Percentiles rank a stretch among this genome's conserved stretches.
Conservation (phyloP, 2,113 vertebrate species). For the Ia io region DNA sequence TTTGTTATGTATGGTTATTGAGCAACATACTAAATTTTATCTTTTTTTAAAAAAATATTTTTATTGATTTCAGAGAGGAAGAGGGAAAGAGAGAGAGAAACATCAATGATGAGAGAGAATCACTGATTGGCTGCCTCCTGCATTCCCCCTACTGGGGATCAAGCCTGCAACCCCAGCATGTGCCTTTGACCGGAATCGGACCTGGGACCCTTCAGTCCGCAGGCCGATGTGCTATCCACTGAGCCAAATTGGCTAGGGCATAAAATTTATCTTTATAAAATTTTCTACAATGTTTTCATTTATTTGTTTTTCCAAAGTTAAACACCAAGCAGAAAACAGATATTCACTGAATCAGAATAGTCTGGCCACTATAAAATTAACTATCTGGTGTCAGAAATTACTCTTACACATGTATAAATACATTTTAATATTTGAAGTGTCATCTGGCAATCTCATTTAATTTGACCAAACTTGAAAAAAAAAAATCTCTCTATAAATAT, state of each 20-base stretch:
- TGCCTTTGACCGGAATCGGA: too few relatives aligned
- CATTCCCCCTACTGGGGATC: too few relatives aligned
- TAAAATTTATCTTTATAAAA: constrained; percentile 34
- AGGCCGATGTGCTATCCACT: too few relatives aligned
- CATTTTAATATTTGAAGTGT: constrained; percentile 1
- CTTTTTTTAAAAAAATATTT: neutral
- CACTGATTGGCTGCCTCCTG: too few relatives aligned
- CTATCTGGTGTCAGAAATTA: neutral
- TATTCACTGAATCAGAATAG: neutral
- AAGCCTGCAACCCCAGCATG: too few relatives aligned
- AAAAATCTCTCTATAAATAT: constrained; percentile 62
- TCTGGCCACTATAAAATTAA: constrained; percentile 27
- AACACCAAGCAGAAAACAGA: neutral
- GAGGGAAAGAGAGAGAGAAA: too few relatives aligned
- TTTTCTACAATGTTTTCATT: neutral
- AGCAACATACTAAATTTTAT: constrained; percentile 1
- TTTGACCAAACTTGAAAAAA: neutral
- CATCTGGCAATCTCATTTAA: neutral
- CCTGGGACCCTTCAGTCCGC: too few relatives aligned
- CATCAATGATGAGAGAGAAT: too few relatives aligned
- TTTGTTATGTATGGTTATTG: neutral
- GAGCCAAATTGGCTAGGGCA: too few relatives aligned
- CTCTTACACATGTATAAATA: constrained; percentile 20
- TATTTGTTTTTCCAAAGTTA: neutral
- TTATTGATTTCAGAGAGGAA: too few relatives aligned